Conservation (phyloP, 2,797 vertebrate species). For the Chaetophractus vellerosus region DNA sequence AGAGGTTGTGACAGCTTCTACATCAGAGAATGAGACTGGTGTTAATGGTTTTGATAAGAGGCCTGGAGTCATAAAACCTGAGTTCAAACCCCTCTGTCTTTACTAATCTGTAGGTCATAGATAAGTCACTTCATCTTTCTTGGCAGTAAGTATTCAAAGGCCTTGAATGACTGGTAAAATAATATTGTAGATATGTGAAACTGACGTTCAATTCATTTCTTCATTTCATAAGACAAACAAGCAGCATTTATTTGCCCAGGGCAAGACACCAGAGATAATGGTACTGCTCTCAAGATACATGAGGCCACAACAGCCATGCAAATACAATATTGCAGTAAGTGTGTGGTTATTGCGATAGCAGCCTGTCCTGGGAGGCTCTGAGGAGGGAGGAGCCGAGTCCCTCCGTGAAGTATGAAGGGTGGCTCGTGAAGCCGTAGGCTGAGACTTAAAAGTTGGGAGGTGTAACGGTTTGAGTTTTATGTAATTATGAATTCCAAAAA, state of each 20-base stretch:
- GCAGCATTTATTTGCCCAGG: not conserved
- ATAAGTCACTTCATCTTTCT: not conserved
- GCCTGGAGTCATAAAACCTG: not conserved
- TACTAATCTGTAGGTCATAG: not conserved
- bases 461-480: too few species aligned
- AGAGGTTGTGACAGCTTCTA: conserved; percentile 2
- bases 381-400: not conserved
- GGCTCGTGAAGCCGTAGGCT: not conserved
- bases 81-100: not conserved
- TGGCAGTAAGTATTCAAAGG: not conserved
- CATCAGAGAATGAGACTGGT: not conserved
- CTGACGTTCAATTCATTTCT: not conserved
- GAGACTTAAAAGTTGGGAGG: not conserved
- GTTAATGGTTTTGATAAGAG: not conserved
- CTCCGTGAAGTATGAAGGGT: not conserved
- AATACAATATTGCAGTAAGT: not conserved
- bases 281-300: not conserved
- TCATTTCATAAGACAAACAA: not conserved
- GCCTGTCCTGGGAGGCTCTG: fast-evolving
- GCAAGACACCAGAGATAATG: not conserved
- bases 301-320: not conserved
- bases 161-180: not conserved
- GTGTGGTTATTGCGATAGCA: not conserved
- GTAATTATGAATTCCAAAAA: too few species aligned
- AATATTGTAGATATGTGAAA: not conserved